Conservation (phyloP, 2,113 vertebrate species). For the Choloepus hoffmanni region DNA sequence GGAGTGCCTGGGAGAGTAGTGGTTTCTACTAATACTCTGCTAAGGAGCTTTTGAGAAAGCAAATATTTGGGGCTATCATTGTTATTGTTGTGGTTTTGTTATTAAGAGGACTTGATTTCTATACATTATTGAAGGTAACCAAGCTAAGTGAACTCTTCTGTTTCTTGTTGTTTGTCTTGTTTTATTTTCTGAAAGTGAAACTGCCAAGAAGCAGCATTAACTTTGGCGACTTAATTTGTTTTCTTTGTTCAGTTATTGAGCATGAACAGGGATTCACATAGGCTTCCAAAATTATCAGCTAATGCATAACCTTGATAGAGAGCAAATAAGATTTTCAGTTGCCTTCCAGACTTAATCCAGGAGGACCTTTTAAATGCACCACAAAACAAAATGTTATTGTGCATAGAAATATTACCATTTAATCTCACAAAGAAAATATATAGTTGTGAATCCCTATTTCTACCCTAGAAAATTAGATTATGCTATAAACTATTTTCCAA, state of each 20-base stretch:
- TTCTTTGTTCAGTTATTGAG: neutral
- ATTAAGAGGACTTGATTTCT: neutral
- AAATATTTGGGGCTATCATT: neutral
- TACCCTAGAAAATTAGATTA: neutral
- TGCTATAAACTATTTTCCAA: neutral
- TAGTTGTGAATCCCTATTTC: neutral
- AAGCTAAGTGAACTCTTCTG: neutral
- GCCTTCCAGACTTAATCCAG: neutral
- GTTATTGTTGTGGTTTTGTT: neutral
- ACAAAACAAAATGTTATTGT: neutral
- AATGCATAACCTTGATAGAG: neutral
- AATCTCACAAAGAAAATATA: neutral
- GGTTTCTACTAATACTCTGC: neutral
- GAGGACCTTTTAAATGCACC: neutral
- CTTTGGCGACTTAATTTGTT: neutral
- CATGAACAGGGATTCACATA: neutral
- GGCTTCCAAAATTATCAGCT: neutral
- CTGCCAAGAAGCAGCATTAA: neutral
- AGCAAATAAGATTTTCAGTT: neutral
- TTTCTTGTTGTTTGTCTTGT: neutral
- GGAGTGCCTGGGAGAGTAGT: neutral
- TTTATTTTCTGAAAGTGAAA: slow-evolving; percentile 46
- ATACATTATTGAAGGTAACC: neutral
- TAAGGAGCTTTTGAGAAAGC: neutral
- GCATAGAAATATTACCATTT: neutral